Base-by-base conservation (phyloP, 2,888 invertebrate genomes). In the Tyria jacobaeae region DNA sequence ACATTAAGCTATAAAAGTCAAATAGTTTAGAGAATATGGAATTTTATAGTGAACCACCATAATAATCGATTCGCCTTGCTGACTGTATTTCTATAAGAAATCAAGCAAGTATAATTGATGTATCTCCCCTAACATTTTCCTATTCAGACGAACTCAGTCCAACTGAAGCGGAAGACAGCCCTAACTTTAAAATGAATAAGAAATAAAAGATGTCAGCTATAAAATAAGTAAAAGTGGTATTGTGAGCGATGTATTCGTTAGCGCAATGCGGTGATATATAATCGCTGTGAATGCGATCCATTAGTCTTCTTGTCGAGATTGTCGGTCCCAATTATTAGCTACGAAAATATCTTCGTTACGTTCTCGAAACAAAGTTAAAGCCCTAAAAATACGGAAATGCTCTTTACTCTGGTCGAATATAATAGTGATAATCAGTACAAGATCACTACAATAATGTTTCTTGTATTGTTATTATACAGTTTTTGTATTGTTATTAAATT, bases 271-370 rank as follows among this genome's bases (percentile, higher is more conserved):
- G 80, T 81, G 82, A 86, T 85, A 79, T 84, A 83, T 78, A 82
- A 84, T 83, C 65, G 54, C 52, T 60, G 55, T 62, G 67, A 77
- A 68, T 65, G 66, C 64, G 78, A 80, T 80, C 84, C 87, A 89
- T 89, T 86, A 86, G 82, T 86, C 85, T 84, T 79, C 70, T 70
- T 79, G 81, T 79, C 79, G 78, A 78, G 80, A 78, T 76, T 81
- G 83, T 79, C 84, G 79, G 77, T 77, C 77, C 74, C 75, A 79
- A 80, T 85, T 84, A 82, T 81, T 81, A 80, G 80, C 74, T 76
- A 79, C 82, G 68, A 82, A 82, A 85, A 85, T 85, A 84, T 75
- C 71, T 70, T 35, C 55, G 57, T 50, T 48, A 62, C 34, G 54
- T 57, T 68, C 17, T 41, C 57, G 35, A 51, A 54, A 34, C 34